Conservation (phyloP, 2,113 vertebrate genomes). For the Orycteropus afer region DNA sequence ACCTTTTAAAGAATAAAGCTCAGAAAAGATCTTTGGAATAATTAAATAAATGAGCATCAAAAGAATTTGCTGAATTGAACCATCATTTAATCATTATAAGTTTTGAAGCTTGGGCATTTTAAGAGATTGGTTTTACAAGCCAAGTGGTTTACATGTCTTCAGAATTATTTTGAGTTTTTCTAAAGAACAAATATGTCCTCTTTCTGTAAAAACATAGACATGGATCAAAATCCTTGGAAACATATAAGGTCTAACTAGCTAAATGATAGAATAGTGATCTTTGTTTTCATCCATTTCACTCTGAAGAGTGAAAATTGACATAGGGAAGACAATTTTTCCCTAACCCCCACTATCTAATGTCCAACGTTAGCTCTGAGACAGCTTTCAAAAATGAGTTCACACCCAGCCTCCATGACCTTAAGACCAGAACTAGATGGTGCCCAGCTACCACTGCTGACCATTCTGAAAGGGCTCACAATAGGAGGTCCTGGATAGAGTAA, state of each 20-base stretch:
- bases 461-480: no score
- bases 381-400: neutral
- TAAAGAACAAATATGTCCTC: neutral
- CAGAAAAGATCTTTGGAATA: neutral
- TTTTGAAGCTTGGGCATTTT: neutral
- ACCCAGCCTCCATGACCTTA: no score
- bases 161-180: slow-evolving; percentile 17
- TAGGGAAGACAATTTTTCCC: neutral
- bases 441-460: no score
- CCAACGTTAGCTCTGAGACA: neutral
- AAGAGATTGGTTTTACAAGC: neutral
- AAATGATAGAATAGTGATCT: neutral
- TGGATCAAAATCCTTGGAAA: neutral
- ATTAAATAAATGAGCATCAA: neutral
- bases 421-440: no score
- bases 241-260: neutral
- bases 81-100: neutral
- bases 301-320: neutral
- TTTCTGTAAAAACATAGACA: neutral
- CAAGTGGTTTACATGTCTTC: neutral
- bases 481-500: no score
- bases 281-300: neutral
- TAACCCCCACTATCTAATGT: neutral
- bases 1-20: neutral
- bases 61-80: neutral